Evolutionary conservation across 2,113 vertebrate species (phyloP), one percentile per base, ranked within the genome.

Genomic region (Lichenostomus cassidix): DNA sequence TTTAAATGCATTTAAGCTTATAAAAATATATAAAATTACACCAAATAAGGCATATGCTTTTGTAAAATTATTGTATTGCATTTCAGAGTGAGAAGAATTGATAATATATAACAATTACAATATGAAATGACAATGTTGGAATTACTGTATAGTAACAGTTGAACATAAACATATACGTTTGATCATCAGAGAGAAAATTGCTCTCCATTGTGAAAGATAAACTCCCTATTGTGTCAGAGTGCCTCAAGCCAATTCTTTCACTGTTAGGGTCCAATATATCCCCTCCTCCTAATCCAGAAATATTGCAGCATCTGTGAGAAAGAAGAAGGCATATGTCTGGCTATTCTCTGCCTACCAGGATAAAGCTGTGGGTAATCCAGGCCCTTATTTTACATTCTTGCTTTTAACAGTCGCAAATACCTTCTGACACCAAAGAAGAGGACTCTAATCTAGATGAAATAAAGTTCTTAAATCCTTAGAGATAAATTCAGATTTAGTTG

Each of bases 301-400:
- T 80, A 55, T 20, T 89, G 77, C 10, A 67, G 86, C 94, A 92
- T 96, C 77, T 96, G 95, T 90, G 94, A 63, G 80, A 89, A 68
- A 58, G 78, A 64, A 73, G 64, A 2, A 1, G 46, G 93, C 92
- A 92, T 96, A 96, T 95, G 94, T 95, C 92, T 91, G 80, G 37
- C 83, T 95, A 33, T 74, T 29, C 69, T 83, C 68, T 88, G 90
- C 64, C 74, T 82, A 87, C 70, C 65, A 64, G 74, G 90, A 74
- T 93, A 96, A 97, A 97, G 83, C 92, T 87, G 84, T 90, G 87
- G 65, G 56, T 95, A 94, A 97, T 92, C 95, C 87, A 62, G 79
- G 67, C 82, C 82, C 25, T 90, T 89, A 76, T 89, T 94, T 92
- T 81, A 46, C 49, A 53, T 90, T 89, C 92, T 95, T 93, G 85